These are phyloP conservation scores for Lordiphosa fenestrarum DNA, from an alignment of 2,888 invertebrate genomes.

Conservation along the genomic window DNA sequence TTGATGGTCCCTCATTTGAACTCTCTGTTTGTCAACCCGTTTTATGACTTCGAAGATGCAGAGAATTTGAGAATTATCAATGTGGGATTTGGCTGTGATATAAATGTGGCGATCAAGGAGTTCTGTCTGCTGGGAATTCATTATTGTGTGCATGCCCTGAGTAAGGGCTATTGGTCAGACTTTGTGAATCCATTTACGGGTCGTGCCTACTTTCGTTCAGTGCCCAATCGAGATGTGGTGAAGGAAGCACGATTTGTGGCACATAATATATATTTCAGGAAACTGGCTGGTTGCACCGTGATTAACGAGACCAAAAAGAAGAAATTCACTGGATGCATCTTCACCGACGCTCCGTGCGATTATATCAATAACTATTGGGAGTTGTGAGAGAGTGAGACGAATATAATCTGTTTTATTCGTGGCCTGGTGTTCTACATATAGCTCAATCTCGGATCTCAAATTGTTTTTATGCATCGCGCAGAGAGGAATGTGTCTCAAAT, in stretches of 20 bases:
- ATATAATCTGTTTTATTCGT: too few species aligned
- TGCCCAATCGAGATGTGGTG: background rate
- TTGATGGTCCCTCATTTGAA: constrained; percentile 35
- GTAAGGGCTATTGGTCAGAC: constrained; percentile 54
- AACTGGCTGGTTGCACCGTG: constrained; percentile 44
- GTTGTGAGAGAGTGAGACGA: too few species aligned
- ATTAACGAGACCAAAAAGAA: too few species aligned
- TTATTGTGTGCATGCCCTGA: constrained; percentile 29
- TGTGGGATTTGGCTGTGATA: constrained; percentile 36
- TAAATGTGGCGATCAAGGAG: constrained; percentile 44
- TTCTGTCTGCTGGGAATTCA: constrained; percentile 41
- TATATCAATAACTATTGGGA: too few species aligned
- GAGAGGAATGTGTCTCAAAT: too few species aligned
- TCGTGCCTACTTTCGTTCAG: constrained; percentile 41
- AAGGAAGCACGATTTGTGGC: constrained; percentile 19
- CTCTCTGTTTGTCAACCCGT: constrained; percentile 31
- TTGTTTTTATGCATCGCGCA: too few species aligned
- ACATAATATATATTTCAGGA: constrained; percentile 34
- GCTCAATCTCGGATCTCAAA: too few species aligned
- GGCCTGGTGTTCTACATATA: too few species aligned
- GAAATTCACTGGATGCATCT: too few species aligned
- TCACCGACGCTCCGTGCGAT: too few species aligned
- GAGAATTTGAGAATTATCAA: constrained; percentile 44
- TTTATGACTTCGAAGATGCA: constrained; percentile 7
- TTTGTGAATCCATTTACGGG: constrained; percentile 63